These are phyloP conservation scores for Leucozona laternaria DNA, from an alignment of 2,888 invertebrate species.

Conservation along the genomic window DNA sequence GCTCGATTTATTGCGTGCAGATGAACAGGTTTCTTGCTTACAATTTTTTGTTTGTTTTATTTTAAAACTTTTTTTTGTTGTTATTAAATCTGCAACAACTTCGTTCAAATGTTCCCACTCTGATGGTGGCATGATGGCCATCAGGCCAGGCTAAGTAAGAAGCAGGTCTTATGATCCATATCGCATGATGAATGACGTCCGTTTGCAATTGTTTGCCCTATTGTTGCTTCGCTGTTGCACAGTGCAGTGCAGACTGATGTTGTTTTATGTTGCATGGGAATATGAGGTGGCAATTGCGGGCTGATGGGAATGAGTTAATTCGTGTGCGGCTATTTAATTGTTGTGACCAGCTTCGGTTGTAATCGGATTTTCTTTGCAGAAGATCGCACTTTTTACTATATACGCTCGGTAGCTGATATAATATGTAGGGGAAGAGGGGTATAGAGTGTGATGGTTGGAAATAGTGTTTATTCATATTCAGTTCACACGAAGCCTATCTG, in stretches of 20 bases:
- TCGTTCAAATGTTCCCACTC: conserved; percentile 14
- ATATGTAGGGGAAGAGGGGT: no score
- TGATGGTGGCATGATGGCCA: conserved; percentile 28
- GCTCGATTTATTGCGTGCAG: conserved; percentile 74
- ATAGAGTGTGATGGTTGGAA: background rate
- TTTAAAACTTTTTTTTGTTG: background rate
- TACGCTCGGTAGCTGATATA: background rate
- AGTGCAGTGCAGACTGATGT: background rate
- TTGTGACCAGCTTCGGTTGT: conserved; percentile 44
- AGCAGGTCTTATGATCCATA: conserved; percentile 69
- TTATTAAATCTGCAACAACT: conserved; percentile 25
- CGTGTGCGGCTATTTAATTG: conserved; percentile 49
- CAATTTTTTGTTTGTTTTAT: background rate
- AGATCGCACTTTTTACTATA: conserved; percentile 15
- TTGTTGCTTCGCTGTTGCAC: background rate
- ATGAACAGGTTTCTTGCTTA: conserved; percentile 66
- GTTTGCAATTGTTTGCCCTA: conserved; percentile 60
- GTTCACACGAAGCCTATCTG: conserved; percentile 15
- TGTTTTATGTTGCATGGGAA: conserved; percentile 38
- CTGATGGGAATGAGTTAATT: conserved; percentile 53
- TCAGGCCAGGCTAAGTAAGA: conserved; percentile 29
- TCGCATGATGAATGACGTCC: conserved; percentile 74
- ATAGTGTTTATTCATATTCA: conserved; percentile 23
- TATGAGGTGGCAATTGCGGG: conserved; percentile 50
- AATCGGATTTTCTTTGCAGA: conserved; percentile 20